Conservation (phyloP, 2,113 vertebrate species). For the Paramisgurnus dabryanus region DNA sequence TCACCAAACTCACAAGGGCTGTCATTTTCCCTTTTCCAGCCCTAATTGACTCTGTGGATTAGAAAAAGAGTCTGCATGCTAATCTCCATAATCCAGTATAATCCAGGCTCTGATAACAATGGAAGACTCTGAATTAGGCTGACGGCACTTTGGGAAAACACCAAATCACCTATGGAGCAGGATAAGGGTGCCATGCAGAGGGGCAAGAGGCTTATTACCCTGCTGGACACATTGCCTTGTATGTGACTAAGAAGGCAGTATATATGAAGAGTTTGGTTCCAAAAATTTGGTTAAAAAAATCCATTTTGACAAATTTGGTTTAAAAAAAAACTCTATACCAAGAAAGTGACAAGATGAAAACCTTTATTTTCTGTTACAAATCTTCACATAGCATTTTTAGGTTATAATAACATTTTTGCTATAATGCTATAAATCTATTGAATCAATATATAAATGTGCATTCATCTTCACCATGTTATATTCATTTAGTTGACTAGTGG, state of each 20-base stretch:
- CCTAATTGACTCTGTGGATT: slow-evolving; percentile 54
- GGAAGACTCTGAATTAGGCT: slow-evolving; percentile 60
- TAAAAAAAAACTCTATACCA: too few relatives aligned
- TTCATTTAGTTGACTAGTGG: too few relatives aligned
- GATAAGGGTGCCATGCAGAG: slow-evolving; percentile 56
- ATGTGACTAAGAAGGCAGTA: neutral
- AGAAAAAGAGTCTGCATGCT: slow-evolving; percentile 57
- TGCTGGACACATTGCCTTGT: neutral
- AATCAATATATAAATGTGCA: too few relatives aligned
- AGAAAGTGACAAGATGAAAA: too few relatives aligned
- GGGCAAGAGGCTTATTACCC: slow-evolving; percentile 18
- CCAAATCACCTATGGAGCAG: slow-evolving; percentile 57
- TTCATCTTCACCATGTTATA: too few relatives aligned
- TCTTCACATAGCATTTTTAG: too few relatives aligned
- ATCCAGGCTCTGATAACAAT: slow-evolving; percentile 65
- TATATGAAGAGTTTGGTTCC: too few relatives aligned
- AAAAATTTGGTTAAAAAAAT: too few relatives aligned
- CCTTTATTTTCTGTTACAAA: too few relatives aligned
- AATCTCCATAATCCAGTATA: slow-evolving; percentile 52
- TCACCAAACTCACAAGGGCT: slow-evolving; percentile 23
- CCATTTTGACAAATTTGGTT: too few relatives aligned
- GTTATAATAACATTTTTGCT: too few relatives aligned
- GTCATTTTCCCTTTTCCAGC: slow-evolving; percentile 49
- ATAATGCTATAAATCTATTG: too few relatives aligned
- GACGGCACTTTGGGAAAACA: slow-evolving; percentile 59